These are phyloP conservation scores for Phoxinus phoxinus DNA, from an alignment of 2,113 vertebrate genomes.

Conservation along the genomic window DNA sequence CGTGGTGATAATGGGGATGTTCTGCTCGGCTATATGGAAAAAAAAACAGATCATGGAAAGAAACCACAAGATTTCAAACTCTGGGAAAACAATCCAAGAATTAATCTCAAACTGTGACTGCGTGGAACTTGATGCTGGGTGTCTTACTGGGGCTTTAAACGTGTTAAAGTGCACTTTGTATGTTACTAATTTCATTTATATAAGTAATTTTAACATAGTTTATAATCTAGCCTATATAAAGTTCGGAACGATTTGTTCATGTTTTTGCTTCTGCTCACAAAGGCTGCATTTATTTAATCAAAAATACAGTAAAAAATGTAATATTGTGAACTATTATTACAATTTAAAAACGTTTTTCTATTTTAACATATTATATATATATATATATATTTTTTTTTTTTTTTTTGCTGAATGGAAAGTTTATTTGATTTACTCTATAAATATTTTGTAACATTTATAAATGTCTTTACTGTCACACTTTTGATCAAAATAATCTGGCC, in stretches of 20 bases:
- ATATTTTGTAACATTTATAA: no score
- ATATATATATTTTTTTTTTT: no score
- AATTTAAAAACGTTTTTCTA: neutral
- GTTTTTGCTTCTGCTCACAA: no score
- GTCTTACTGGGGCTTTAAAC: neutral
- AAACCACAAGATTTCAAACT: constrained; percentile 12
- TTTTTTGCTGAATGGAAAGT: neutral
- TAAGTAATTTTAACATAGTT: no score
- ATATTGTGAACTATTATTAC: neutral
- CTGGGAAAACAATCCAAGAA: neutral
- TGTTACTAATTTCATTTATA: neutral
- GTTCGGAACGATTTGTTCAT: no score
- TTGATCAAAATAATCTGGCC: no score
- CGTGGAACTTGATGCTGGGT: neutral
- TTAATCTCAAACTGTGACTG: constrained; percentile 2
- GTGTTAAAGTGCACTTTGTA: neutral
- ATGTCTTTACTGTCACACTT: no score
- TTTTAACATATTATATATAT: neutral
- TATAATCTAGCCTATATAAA: no score
- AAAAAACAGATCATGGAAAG: constrained; percentile 3
- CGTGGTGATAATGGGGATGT: neutral
- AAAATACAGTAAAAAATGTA: neutral
- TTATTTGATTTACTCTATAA: no score
- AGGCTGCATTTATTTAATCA: neutral
- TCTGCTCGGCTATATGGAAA: neutral